Evolutionary conservation across 2,113 vertebrate species (phyloP).

Genomic region (Platysternon megacephalum): DNA sequence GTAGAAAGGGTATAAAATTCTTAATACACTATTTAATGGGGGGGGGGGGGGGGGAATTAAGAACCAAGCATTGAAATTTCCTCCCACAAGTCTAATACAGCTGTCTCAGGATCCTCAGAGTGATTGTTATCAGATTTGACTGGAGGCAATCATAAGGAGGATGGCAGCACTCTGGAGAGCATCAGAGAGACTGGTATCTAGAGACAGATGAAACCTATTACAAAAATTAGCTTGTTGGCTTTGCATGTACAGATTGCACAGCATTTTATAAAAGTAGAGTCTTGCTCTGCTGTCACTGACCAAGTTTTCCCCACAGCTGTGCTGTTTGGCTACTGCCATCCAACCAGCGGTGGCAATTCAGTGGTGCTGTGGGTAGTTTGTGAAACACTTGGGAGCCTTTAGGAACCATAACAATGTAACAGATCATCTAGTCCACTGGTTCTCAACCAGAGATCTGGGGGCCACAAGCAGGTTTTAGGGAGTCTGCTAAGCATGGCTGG

Average conservation of each 20-base stretch:
- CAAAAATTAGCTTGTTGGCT: rapidly evolving
- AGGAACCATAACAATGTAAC: not conserved
- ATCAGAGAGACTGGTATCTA: not conserved
- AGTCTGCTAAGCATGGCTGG: too few relatives aligned
- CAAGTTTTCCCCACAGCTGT: rapidly evolving
- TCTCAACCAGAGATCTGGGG: too few relatives aligned
- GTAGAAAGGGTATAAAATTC: not conserved
- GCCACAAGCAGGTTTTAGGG: too few relatives aligned
- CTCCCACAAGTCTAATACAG: not conserved
- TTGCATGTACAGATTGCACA: not conserved
- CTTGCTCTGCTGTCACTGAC: not conserved
- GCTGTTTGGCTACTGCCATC: not conserved
- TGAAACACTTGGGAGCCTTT: not conserved
- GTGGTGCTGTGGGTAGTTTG: not conserved
- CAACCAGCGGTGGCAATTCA: not conserved
- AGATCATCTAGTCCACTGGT: rapidly evolving
- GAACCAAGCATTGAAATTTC: not conserved
- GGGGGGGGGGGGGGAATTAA: not conserved
- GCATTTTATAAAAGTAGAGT: rapidly evolving
- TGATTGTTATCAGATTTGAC: too few relatives aligned
- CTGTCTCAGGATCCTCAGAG: not conserved
- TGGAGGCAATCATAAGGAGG: not conserved
- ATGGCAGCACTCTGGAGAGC: not conserved
- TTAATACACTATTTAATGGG: not conserved
- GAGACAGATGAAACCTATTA: rapidly evolving